These are phyloP conservation scores for Diarsia mendica DNA, from an alignment of 2,888 invertebrate species.

Conservation along the genomic window DNA sequence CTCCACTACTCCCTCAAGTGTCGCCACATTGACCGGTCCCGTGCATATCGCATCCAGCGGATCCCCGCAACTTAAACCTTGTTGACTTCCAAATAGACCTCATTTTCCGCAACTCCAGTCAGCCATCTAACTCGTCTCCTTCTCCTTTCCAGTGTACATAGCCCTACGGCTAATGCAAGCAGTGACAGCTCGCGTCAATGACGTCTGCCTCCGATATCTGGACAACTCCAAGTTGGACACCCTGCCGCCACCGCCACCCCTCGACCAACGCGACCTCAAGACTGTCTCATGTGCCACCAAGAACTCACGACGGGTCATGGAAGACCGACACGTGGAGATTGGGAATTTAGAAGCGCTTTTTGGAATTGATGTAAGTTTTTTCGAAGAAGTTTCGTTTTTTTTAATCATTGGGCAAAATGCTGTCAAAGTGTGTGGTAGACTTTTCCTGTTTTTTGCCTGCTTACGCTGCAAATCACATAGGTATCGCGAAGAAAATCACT, in stretches of 20 bases:
- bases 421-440: not conserved
- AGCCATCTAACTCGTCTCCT: not conserved
- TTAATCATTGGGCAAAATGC: not conserved
- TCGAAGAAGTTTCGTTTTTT: not conserved
- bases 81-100: no score
- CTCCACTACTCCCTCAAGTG: no score
- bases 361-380: conserved; percentile 92
- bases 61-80: no score
- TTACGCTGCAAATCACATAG: not conserved
- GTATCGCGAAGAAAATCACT: not conserved
- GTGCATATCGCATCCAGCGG: no score
- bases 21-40: no score
- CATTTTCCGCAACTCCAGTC: not conserved
- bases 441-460: no score
- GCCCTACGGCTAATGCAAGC: conserved; percentile 94
- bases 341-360: conserved; percentile 96
- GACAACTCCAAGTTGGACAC: conserved; percentile 92
- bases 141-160: conserved; percentile 91
- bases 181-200: conserved; percentile 93
- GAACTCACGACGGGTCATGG: conserved; percentile 97
- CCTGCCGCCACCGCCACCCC: conserved; percentile 91
- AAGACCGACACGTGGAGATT: conserved; percentile 96
- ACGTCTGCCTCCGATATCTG: conserved; percentile 92
- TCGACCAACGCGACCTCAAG: conserved; percentile 86
- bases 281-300: conserved; percentile 93